Base-by-base conservation (phyloP, 1,140 invertebrate genomes). In the Zaprionus africanus region DNA sequence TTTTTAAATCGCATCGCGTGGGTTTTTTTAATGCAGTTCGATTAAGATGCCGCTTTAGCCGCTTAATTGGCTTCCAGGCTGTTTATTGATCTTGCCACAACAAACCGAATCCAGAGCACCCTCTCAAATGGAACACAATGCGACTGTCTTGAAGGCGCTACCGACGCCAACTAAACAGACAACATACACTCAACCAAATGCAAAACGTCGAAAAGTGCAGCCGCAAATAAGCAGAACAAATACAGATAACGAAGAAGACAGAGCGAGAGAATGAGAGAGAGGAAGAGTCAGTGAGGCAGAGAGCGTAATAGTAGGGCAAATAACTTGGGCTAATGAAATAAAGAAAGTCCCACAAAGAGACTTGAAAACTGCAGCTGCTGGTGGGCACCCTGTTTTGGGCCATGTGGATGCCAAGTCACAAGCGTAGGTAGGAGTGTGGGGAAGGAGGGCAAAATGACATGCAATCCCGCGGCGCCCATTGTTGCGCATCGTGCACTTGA, bases 401-500 rank as follows among this genome's bases (percentile, higher is more conserved):
- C 60, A 61, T 79, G 76, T 82, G 82, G 82, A 82, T 76, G 67
- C 67, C 68, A 79, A 82, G 71, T 85, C 82, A 85, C 71, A 73
- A 46, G 19, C 31, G n/a, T 15, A 6, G 13, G 38, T 15, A 6
- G 36, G 3, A 15, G 36, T 0, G 13, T 1, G 2, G 2, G 4
- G 38, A n/a, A 15, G 38, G 0, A 41, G n/a, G n/a, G 41, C 13
- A 26, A 72, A 9, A 64, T 57, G 41, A 78, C 83, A 86, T 87
- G 83, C 82, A 77, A 87, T 86, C 54, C 76, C 72, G 57, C 51
- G 28, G 70, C 78, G 70, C 28, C 78, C 74, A 83, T 84, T 88
- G 83, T 88, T 88, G 83, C 83, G 84, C 74, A 88, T 84, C 83
- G 76, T 68, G 74, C 80, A 75, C 71, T 78, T 67, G 84, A 81